Evolutionary conservation across 1,140 invertebrate genomes (phyloP).

Genomic region (Solenopsis invicta): DNA sequence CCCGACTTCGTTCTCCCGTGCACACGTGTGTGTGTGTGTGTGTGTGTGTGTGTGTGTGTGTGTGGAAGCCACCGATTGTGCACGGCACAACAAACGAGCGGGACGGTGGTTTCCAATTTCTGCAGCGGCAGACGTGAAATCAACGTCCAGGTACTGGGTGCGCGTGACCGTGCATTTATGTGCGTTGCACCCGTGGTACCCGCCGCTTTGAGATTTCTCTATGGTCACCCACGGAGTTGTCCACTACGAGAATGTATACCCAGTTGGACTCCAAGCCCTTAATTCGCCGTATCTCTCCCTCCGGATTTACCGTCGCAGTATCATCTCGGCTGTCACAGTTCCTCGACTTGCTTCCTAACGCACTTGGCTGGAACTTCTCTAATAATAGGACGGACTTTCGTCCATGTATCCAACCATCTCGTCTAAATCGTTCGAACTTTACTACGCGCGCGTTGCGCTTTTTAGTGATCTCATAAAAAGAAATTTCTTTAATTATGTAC

Average conservation of each 20-base stretch:
- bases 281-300: not conserved
- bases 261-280: not conserved
- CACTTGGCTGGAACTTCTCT: conserved; percentile 48
- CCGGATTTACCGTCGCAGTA: conserved; percentile 22
- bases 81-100: conserved; percentile 67
- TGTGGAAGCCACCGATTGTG: conserved; percentile 46
- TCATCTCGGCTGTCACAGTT: conserved; percentile 7
- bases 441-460: not conserved
- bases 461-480: not conserved
- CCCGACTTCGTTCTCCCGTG: not conserved
- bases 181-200: conserved; percentile 1
- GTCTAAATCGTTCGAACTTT: not conserved
- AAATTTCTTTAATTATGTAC: not conserved
- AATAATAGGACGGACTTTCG: conserved; percentile 45
- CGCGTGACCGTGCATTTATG: conserved; percentile 56
- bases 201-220: conserved; percentile 32
- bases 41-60: conserved; percentile 27
- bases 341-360: not conserved
- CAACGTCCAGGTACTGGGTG: conserved; percentile 62
- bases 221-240: conserved; percentile 25
- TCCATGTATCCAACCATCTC: not conserved
- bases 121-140: conserved; percentile 76
- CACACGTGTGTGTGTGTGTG: conserved; percentile 10
- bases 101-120: conserved; percentile 77
- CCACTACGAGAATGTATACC: not conserved